Base-by-base conservation (phyloP, 2,888 invertebrate species). In the Cantharis rufa region DNA sequence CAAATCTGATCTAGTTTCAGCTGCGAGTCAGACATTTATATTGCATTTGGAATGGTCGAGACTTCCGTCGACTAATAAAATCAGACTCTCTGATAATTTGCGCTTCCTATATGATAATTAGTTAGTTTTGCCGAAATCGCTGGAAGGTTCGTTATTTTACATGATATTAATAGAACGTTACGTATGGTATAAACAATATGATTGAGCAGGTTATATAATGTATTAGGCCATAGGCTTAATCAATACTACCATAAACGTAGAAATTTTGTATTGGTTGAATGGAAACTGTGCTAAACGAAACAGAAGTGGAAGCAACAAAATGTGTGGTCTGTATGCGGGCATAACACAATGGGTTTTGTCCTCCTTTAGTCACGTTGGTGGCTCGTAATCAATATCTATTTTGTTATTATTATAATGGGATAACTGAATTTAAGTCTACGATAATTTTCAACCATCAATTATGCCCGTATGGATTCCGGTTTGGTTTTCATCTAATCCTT, bases 251-350 rank as follows among this genome's bases (percentile, higher is more conserved):
- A 48, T 48, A 48, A 48, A 48, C n/a, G 48, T 48, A 48, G 5
- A 48, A n/a, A 48, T 48, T 48, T 48, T 48, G 9, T 5, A 48
- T 48, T 48, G 48, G 32, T n/a, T n/a, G n/a, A 48, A 48, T 48
- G 48, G n/a, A 48, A 48, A 48, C 7, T 48, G 48, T 48, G 48
- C 10, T 48, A 48, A 48, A 32, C n/a, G 32, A 21, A 77, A 75
- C 78, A 78, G 75, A 75, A 78, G 75, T 78, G 78, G 78, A 72
- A 75, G 72, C 78, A 69, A 70, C 70, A 71, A 78, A 78, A 74
- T 78, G 78, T 78, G 78, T 78, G 78, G 78, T 75, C 78, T 78
- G 72, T 70, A 78, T 78, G 78, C 78, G 78, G 78, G 78, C 66
- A 63, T 62, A 78, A 73, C 62, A 78, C 78, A 78, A 78, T 78